phyloP scores from a whole-genome alignment of 2,113 vertebrate genomes.

The Apus apus region DNA sequence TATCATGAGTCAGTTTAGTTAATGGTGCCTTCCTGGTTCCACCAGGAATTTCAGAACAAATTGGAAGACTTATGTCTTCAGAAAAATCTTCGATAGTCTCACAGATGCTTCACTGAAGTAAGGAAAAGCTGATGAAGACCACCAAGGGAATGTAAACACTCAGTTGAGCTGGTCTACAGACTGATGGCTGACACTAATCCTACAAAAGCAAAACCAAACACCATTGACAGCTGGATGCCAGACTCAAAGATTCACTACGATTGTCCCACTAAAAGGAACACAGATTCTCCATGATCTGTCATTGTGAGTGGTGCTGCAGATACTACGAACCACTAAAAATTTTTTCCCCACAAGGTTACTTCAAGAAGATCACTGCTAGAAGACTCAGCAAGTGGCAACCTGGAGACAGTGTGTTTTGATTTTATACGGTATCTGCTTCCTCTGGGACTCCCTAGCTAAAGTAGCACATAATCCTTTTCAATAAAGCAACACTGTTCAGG shows the following conservation, averaged over 20 bases:
- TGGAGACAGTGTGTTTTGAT: slow-evolving; percentile 21
- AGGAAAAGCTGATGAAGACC: background rate
- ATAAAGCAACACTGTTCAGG: slow-evolving; percentile 38
- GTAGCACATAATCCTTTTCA: slow-evolving; percentile 46
- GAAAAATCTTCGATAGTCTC: background rate
- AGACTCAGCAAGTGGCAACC: background rate
- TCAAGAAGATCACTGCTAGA: background rate
- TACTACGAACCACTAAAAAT: background rate
- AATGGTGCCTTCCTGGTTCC: background rate
- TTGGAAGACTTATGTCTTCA: background rate
- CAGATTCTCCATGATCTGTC: background rate
- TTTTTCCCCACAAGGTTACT: background rate
- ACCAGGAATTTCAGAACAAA: background rate
- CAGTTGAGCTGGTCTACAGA: background rate
- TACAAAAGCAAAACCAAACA: background rate
- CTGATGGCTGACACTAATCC: background rate
- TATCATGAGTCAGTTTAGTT: background rate
- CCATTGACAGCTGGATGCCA: background rate
- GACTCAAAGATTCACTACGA: background rate
- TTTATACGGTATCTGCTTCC: slow-evolving; percentile 18
- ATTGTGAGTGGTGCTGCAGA: background rate
- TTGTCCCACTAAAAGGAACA: background rate
- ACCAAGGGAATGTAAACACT: background rate
- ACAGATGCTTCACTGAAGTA: background rate
- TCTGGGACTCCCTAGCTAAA: slow-evolving; percentile 20